A percentile compares a stretch with the other conserved stretches of the same genome.
Conservation (phyloP, 2,888 invertebrate species). For the Exephanes ischioxanthus region DNA sequence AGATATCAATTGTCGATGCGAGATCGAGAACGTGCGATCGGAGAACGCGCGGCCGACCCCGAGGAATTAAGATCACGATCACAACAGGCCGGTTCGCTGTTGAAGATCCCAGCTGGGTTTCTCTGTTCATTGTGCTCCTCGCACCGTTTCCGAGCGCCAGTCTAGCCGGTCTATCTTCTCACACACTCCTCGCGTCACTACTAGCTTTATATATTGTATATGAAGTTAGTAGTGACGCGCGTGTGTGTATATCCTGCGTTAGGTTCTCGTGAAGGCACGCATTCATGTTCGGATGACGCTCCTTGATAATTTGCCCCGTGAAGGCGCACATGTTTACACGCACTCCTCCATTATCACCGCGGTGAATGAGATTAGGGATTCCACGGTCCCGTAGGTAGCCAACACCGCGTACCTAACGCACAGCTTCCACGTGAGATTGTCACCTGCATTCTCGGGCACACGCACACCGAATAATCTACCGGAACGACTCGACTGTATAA, state of each 20-base stretch:
- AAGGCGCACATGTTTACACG: slow-evolving; percentile 69
- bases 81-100: neutral
- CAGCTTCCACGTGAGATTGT: slow-evolving; percentile 63
- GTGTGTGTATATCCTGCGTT: slow-evolving; percentile 8
- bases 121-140: slow-evolving; percentile 57
- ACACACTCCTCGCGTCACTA: slow-evolving; percentile 16
- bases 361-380: slow-evolving; percentile 69
- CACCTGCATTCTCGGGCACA: slow-evolving; percentile 58
- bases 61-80: slow-evolving; percentile 57
- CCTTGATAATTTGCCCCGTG: slow-evolving; percentile 68
- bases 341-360: slow-evolving; percentile 68
- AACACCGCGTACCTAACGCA: slow-evolving; percentile 37
- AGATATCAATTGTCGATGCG: slow-evolving; percentile 20
- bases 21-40: neutral
- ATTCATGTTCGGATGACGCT: slow-evolving; percentile 60
- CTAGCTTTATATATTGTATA: slow-evolving; percentile 8
- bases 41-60: neutral
- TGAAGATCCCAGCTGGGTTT: slow-evolving; percentile 22
- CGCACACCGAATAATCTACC: slow-evolving; percentile 58
- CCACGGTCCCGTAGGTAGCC: slow-evolving; percentile 54
- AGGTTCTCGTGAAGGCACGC: slow-evolving; percentile 49
- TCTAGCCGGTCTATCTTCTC: slow-evolving; percentile 50
- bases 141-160: slow-evolving; percentile 15
- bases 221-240: too few species aligned
- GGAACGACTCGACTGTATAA: slow-evolving; percentile 53